Evolutionary conservation across 92 coral and sea anemone genomes (phyloP).

Genomic region (Isaurus tuberculatus): DNA sequence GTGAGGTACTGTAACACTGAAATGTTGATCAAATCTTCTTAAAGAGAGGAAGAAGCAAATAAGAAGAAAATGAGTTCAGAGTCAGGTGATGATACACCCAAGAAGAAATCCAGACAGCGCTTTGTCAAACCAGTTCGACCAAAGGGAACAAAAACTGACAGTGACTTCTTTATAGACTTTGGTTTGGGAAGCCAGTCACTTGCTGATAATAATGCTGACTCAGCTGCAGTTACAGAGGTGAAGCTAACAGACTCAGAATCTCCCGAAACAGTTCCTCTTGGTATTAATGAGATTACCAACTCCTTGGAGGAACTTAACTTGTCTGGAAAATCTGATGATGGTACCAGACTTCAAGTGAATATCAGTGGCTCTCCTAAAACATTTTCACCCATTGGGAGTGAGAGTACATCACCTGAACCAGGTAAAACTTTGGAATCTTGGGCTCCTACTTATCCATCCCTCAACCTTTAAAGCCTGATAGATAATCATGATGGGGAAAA

Average conservation of each 20-base stretch:
- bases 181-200: slow-evolving; percentile 13
- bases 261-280: not conserved
- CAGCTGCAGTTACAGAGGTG: slow-evolving; percentile 22
- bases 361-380: slow-evolving; percentile 63
- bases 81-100: not conserved
- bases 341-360: slow-evolving; percentile 19
- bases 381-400: slow-evolving; percentile 92
- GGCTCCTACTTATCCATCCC: no score
- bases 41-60: slow-evolving; percentile 22
- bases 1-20: not conserved
- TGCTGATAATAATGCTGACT: not conserved
- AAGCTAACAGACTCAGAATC: slow-evolving; percentile 9
- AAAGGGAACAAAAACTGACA: not conserved
- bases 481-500: no score
- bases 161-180: slow-evolving; percentile 39
- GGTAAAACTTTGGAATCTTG: slow-evolving; percentile 42
- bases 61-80: slow-evolving; percentile 23
- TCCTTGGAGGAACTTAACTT: slow-evolving; percentile 22
- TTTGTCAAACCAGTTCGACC: slow-evolving; percentile 43
- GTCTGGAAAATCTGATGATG: not conserved
- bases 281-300: not conserved
- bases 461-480: no score
- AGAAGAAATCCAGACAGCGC: slow-evolving; percentile 7
- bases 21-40: not conserved
- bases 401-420: slow-evolving; percentile 79